Conservation (phyloP, 2,113 vertebrate species). For the Typhlomys cinereus region DNA sequence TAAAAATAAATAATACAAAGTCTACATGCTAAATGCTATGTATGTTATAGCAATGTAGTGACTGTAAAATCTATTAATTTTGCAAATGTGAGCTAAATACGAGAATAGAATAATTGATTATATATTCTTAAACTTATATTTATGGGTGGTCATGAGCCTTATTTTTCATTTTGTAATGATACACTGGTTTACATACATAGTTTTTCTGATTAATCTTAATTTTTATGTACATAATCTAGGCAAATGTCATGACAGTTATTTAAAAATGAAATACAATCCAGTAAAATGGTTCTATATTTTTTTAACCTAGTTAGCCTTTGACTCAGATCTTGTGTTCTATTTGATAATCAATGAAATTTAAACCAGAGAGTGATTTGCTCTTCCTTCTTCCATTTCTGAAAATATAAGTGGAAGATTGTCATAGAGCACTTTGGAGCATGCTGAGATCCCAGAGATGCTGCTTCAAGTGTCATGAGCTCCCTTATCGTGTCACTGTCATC, state of each 20-base stretch:
- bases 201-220: not conserved
- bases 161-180: not conserved
- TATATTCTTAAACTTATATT: not conserved
- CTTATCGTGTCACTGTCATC: conserved; percentile 46
- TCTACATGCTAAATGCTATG: not conserved
- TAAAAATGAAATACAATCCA: not conserved
- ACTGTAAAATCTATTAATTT: not conserved
- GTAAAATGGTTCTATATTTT: not conserved
- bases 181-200: not conserved
- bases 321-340: not conserved
- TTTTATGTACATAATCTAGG: not conserved
- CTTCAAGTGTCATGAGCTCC: conserved; percentile 33
- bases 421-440: not conserved
- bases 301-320: not conserved
- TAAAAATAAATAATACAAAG: not conserved
- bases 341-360: not conserved
- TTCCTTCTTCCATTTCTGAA: not conserved
- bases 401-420: not conserved
- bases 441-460: conserved; percentile 7
- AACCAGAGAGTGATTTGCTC: not conserved
- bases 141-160: not conserved
- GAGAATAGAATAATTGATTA: not conserved
- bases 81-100: not conserved
- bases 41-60: not conserved
- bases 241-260: conserved; percentile 1